A percentile compares a stretch with the other conserved stretches of the same genome.
phyloP scores from a whole-genome alignment of 2,888 invertebrate species.

The Phymatocera aterrima region DNA sequence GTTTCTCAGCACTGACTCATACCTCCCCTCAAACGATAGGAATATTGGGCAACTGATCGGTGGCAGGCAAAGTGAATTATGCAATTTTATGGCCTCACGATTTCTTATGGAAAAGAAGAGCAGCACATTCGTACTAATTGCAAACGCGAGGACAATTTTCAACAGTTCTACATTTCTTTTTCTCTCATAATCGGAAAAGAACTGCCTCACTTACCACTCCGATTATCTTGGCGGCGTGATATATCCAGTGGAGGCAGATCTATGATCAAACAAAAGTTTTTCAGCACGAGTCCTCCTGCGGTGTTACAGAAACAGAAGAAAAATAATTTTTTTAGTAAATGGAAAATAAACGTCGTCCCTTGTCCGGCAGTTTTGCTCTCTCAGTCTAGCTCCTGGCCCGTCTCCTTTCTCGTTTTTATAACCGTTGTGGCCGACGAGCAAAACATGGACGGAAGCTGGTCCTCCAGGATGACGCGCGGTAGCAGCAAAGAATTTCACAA shows the following conservation, averaged over 20 bases:
- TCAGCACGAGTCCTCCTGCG: not conserved
- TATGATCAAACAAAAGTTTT: not conserved
- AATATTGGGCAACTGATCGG: not conserved
- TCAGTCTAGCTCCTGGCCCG: not conserved
- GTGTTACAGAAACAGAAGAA: not conserved
- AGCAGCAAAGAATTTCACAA: slow-evolving; percentile 26
- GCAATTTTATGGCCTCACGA: too few species aligned
- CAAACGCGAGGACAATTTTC: too few species aligned
- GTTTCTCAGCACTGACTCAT: not conserved
- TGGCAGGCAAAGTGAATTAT: not conserved
- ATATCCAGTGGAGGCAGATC: not conserved
- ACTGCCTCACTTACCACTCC: not conserved
- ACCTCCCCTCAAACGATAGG: not conserved
- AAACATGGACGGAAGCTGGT: slow-evolving; percentile 14
- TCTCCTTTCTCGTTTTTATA: slow-evolving; percentile 4
- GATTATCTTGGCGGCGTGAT: not conserved
- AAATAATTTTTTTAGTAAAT: not conserved
- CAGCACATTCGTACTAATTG: too few species aligned
- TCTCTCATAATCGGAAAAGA: too few species aligned
- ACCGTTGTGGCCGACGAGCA: not conserved
- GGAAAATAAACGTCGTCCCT: not conserved
- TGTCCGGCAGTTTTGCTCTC: not conserved
- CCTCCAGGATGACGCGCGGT: not conserved
- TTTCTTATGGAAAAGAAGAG: too few species aligned
- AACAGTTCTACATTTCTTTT: too few species aligned